phyloP scores from a whole-genome alignment of 64 coral and sea anemone genomes.

The Montipora capricornis region DNA sequence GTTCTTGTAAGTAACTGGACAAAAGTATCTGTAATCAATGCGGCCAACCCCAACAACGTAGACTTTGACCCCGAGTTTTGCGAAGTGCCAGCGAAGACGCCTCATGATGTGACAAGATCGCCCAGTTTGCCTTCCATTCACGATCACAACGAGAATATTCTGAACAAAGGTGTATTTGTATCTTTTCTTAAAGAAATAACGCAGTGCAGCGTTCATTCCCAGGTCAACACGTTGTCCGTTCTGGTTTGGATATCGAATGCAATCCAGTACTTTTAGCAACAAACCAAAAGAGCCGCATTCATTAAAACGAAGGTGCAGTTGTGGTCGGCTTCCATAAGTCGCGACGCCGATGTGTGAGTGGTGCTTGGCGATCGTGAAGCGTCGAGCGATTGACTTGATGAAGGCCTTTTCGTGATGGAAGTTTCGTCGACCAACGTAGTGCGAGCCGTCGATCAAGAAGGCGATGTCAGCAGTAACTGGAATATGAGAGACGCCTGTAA shows the following conservation, averaged over 20 bases:
- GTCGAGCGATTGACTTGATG: slow-evolving; percentile 39
- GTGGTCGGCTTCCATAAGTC: slow-evolving; percentile 42
- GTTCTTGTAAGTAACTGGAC: no score
- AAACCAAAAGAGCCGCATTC: slow-evolving; percentile 11
- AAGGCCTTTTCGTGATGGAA: slow-evolving; percentile 72
- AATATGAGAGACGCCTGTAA: slow-evolving; percentile 10
- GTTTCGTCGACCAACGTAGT: slow-evolving; percentile 50
- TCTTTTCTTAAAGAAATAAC: slow-evolving; percentile 16
- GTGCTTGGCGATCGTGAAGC: slow-evolving; percentile 38
- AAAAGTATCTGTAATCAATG: no score
- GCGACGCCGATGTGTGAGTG: slow-evolving; percentile 58
- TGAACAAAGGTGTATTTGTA: no score
- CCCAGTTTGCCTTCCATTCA: no score
- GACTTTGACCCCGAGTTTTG: no score
- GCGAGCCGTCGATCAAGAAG: slow-evolving; percentile 79
- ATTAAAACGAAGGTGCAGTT: slow-evolving; percentile 20
- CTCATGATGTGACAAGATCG: no score
- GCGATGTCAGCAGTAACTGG: slow-evolving; percentile 58
- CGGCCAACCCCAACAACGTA: no score
- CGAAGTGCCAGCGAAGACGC: no score
- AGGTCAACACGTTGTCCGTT: slow-evolving; percentile 25
- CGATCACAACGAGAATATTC: no score
- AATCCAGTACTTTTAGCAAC: not conserved
- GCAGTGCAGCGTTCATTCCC: not conserved
- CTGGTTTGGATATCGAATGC: slow-evolving; percentile 49